Percentiles rank a stretch among this genome's conserved stretches.
Conservation (phyloP, 1,140 invertebrate species). For the Chionoecetes opilio region DNA sequence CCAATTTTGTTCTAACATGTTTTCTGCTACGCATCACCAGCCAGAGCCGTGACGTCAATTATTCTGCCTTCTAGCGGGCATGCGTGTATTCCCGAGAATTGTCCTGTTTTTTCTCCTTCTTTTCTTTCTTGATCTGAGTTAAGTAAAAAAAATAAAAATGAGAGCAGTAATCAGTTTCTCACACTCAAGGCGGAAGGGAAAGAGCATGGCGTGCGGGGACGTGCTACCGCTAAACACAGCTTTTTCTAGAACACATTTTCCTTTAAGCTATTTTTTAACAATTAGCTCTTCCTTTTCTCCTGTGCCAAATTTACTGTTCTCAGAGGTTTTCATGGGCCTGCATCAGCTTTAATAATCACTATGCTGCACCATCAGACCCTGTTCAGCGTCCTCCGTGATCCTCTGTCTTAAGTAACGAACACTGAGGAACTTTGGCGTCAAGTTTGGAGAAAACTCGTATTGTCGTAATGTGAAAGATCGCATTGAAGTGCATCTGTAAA, state of each 20-base stretch:
- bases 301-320: too few species aligned
- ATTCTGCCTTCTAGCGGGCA: too few species aligned
- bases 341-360: not conserved
- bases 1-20: too few species aligned
- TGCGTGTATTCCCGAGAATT: not conserved
- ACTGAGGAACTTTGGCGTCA: not conserved
- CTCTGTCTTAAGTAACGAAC: too few species aligned
- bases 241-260: too few species aligned
- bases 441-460: not conserved
- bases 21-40: too few species aligned
- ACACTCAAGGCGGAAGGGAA: not conserved
- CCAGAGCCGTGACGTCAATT: too few species aligned
- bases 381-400: too few species aligned
- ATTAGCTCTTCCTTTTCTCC: too few species aligned
- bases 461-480: not conserved
- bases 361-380: not conserved
- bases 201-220: too few species aligned
- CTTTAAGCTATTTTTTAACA: too few species aligned
- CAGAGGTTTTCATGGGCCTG: not conserved
- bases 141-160: conserved; percentile 8
- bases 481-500: not conserved
- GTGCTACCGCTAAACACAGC: too few species aligned
- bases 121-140: not conserved
- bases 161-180: not conserved
- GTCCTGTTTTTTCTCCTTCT: not conserved